Evolutionary conservation across 1,140 invertebrate species (phyloP), one percentile per base, ranked within the genome.

Genomic region (Drosophila suzukii): DNA sequence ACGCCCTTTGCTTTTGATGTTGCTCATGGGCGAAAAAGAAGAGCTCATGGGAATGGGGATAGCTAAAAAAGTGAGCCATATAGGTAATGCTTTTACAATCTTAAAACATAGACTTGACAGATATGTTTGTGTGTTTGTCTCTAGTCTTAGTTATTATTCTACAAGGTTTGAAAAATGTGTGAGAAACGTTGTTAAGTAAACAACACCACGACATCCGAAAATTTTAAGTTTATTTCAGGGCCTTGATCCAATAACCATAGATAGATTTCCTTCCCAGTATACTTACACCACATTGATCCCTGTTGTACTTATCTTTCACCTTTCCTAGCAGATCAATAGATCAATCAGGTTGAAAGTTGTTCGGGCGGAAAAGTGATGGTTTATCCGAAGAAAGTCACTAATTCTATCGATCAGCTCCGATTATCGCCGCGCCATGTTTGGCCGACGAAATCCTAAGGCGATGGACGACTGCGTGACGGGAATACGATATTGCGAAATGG

Each of bases 301-400:
- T 20, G 54, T 15, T 46, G 38, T 61, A 49, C 34, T 68, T 68
- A 20, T 44, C 47, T 17, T 15, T 70, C 43, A 71, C 65, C 34
- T 71, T 39, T 66, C 8, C 41, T 6, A 12, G 8, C 32, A n/a
- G 27, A 27, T 36, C 65, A 50, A 71, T 57, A 71, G 67, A 56
- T 71, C 67, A 71, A 57, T 49, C 65, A 30, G 66, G 43, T 36
- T 50, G 53, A 71, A 58, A 49, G 65, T 41, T 70, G 65, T 30
- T 27, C 27, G 51, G 41, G 6, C 27, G 20, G 53, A 58, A 57
- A 72, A 72, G 66, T 58, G 67, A 72, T 50, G 68, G 66, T 55
- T 72, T 71, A 71, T 72, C 68, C 53, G 70, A 72, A 75, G 72
- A 75, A 75, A 75, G 71, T 75, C 60, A 56, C 59, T 75, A 75